Evolutionary conservation across 2,888 invertebrate species (phyloP).

Genomic region (Gastrophysa polygoni): DNA sequence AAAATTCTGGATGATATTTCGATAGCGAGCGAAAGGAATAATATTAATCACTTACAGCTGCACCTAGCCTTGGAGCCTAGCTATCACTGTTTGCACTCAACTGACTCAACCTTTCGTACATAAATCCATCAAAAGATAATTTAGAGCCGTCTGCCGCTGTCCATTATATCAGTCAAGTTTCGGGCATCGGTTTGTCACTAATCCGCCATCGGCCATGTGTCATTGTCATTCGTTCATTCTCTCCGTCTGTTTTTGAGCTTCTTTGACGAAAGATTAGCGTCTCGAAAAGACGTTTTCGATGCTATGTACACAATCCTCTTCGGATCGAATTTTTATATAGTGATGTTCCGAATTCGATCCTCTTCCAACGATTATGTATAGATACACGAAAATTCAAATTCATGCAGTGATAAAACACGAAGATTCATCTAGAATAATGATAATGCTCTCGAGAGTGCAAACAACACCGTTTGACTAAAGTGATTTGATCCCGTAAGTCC

Average conservation of each 20-base stretch:
- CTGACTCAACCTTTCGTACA: conserved; percentile 41
- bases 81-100: conserved; percentile 43
- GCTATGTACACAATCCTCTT: conserved; percentile 22
- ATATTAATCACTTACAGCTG: conserved; percentile 36
- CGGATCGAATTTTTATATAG: neutral
- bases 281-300: conserved; percentile 22
- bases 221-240: too few species aligned
- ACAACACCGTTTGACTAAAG: too few species aligned
- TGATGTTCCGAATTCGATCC: too few species aligned
- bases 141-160: conserved; percentile 34
- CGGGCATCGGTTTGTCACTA: conserved; percentile 38
- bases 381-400: too few species aligned
- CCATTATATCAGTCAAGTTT: conserved; percentile 40
- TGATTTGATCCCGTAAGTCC: too few species aligned
- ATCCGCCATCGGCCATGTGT: conserved; percentile 33
- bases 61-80: conserved; percentile 35
- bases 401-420: too few species aligned
- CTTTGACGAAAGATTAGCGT: conserved; percentile 25
- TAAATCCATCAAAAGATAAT: conserved; percentile 42
- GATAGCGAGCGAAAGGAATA: conserved; percentile 16
- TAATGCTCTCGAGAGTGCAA: too few species aligned
- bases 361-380: too few species aligned
- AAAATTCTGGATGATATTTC: conserved; percentile 26
- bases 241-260: conserved; percentile 21
- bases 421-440: too few species aligned